Conservation (phyloP, 2,888 invertebrate genomes). For the Drosophila ezoana region DNA sequence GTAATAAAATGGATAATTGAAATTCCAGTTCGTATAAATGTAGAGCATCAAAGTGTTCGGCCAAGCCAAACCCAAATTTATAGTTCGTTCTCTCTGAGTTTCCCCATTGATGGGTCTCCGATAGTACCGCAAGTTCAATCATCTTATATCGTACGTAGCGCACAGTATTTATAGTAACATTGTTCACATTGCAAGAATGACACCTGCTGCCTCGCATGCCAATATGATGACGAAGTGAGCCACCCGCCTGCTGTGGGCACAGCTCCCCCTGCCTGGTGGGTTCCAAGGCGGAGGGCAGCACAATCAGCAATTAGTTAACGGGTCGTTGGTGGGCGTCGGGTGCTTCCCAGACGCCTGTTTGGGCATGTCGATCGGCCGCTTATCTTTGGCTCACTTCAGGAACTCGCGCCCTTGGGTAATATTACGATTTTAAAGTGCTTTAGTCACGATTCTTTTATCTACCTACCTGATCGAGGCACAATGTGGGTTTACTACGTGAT, state of each 20-base stretch:
- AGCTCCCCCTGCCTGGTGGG: constrained; percentile 10
- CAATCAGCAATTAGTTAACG: constrained; percentile 50
- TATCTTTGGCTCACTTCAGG: constrained; percentile 48
- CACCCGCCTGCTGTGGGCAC: constrained; percentile 12
- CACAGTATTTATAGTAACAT: constrained; percentile 48
- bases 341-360: constrained; percentile 53
- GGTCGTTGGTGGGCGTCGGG: constrained; percentile 29
- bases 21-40: no score
- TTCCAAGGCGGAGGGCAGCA: constrained; percentile 7
- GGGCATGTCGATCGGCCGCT: constrained; percentile 26
- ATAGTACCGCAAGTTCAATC: constrained; percentile 24
- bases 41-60: neutral
- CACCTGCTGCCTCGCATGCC: constrained; percentile 59
- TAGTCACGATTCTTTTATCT: constrained; percentile 62
- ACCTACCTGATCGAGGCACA: constrained; percentile 1
- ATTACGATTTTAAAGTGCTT: constrained; percentile 55
- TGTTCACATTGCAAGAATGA: constrained; percentile 39
- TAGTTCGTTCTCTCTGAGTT: neutral
- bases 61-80: neutral
- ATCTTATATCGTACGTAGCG: constrained; percentile 24
- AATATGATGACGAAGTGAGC: constrained; percentile 52
- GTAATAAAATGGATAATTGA: no score
- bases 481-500: constrained; percentile 9
- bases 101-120: constrained; percentile 19
- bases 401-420: constrained; percentile 57